phyloP scores from a whole-genome alignment of 1,140 invertebrate genomes.

The Charaxes varanes region DNA sequence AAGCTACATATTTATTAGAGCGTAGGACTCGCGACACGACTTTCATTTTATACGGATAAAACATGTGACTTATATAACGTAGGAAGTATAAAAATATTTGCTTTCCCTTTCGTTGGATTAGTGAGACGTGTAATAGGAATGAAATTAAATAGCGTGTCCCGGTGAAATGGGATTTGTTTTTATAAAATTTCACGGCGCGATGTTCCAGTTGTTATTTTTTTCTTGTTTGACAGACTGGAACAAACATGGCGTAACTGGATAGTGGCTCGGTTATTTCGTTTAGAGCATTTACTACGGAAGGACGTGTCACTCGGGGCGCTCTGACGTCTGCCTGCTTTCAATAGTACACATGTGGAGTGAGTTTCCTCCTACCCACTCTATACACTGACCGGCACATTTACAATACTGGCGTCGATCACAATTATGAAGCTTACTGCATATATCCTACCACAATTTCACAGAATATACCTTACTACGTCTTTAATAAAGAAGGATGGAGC shows the following conservation, averaged over 20 bases:
- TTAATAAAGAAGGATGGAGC: too few relatives aligned
- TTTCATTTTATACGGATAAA: slow-evolving; percentile 65
- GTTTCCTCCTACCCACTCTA: slow-evolving; percentile 26
- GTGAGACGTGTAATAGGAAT: too few relatives aligned
- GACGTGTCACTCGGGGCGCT: slow-evolving; percentile 53
- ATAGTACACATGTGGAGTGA: slow-evolving; percentile 32
- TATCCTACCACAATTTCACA: background rate
- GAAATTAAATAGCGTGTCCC: too few relatives aligned
- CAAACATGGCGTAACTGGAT: slow-evolving; percentile 32
- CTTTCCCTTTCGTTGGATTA: slow-evolving; percentile 42
- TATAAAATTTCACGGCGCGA: slow-evolving; percentile 10
- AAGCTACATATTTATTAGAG: slow-evolving; percentile 68
- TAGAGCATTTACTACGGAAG: slow-evolving; percentile 47
- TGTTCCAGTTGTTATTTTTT: slow-evolving; percentile 8
- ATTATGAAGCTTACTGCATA: slow-evolving; percentile 1
- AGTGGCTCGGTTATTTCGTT: slow-evolving; percentile 31
- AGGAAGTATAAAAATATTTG: slow-evolving; percentile 24
- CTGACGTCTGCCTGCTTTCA: slow-evolving; percentile 52
- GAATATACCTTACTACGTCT: background rate
- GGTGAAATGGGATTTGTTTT: slow-evolving; percentile 27
- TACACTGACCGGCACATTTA: too few relatives aligned
- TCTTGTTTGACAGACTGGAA: slow-evolving; percentile 6
- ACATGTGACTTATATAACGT: slow-evolving; percentile 26
- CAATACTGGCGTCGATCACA: background rate
- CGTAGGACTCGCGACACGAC: slow-evolving; percentile 60